These are phyloP conservation scores for Spinus olivaceus DNA, from an alignment of 2,797 vertebrate species.

Conservation along the genomic window DNA sequence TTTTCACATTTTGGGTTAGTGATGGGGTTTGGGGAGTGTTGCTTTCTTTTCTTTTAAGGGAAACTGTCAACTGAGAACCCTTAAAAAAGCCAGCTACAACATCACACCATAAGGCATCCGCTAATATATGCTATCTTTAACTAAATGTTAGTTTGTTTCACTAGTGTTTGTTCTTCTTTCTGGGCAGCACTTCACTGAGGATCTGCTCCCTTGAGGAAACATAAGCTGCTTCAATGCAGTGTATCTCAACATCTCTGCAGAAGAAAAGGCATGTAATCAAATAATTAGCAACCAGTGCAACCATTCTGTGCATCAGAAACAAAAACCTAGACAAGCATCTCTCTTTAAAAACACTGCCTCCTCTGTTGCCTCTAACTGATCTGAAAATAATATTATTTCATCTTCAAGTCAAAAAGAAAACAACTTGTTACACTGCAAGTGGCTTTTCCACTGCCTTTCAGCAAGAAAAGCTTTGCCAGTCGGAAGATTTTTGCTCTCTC, in stretches of 20 bases:
- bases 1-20: background rate
- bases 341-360: background rate
- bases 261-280: slow-evolving; percentile 4
- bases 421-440: background rate
- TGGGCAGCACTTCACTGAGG: background rate
- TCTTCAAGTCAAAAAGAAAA: slow-evolving; percentile 38
- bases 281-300: background rate
- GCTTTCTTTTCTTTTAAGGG: background rate
- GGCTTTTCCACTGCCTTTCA: background rate
- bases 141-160: background rate
- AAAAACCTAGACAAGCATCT: background rate
- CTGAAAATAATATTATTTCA: slow-evolving; percentile 16
- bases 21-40: background rate
- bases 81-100: background rate
- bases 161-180: background rate
- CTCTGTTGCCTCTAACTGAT: background rate
- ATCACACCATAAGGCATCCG: rapidly evolving
- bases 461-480: slow-evolving; percentile 4
- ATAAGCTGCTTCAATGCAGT: background rate
- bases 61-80: background rate
- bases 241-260: background rate
- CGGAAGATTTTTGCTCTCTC: background rate
- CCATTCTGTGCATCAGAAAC: background rate
- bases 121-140: background rate
- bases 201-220: background rate